Percentiles rank a stretch among this genome's conserved stretches.
These are phyloP conservation scores for Palythoa grandis DNA, from an alignment of 92 coral and sea anemone genomes.

Conservation along the genomic window DNA sequence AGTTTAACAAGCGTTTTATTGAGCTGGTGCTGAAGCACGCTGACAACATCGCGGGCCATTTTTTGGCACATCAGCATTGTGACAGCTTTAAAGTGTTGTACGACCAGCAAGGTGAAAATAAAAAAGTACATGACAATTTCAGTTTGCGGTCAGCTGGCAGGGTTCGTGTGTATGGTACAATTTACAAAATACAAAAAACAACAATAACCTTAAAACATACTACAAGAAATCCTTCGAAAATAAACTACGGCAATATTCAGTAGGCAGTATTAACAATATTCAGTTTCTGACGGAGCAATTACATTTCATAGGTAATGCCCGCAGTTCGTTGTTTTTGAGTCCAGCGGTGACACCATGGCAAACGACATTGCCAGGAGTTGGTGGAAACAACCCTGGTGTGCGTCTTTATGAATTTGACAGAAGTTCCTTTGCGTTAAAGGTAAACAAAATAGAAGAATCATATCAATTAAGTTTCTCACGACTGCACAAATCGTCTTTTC, in stretches of 20 bases:
- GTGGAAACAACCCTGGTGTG: slow-evolving; percentile 63
- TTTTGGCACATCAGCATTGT: slow-evolving; percentile 70
- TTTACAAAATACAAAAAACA: no score
- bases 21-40: slow-evolving; percentile 52
- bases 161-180: neutral
- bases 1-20: slow-evolving; percentile 58
- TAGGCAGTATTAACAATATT: no score
- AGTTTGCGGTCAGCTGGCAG: neutral
- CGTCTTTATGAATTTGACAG: slow-evolving; percentile 59
- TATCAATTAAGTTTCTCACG: neutral
- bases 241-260: no score
- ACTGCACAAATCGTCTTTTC: neutral
- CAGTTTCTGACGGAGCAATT: neutral
- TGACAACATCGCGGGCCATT: slow-evolving; percentile 58
- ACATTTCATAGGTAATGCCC: slow-evolving; percentile 47
- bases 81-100: slow-evolving; percentile 70
- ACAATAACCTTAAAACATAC: no score
- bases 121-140: neutral
- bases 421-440: slow-evolving; percentile 45
- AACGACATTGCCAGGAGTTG: slow-evolving; percentile 64
- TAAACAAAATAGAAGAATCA: neutral
- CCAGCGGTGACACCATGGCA: slow-evolving; percentile 73
- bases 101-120: slow-evolving; percentile 43
- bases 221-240: no score
- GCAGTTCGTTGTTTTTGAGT: slow-evolving; percentile 62